Conservation (phyloP, 2,888 invertebrate species). For the Lydus trimaculatus region DNA sequence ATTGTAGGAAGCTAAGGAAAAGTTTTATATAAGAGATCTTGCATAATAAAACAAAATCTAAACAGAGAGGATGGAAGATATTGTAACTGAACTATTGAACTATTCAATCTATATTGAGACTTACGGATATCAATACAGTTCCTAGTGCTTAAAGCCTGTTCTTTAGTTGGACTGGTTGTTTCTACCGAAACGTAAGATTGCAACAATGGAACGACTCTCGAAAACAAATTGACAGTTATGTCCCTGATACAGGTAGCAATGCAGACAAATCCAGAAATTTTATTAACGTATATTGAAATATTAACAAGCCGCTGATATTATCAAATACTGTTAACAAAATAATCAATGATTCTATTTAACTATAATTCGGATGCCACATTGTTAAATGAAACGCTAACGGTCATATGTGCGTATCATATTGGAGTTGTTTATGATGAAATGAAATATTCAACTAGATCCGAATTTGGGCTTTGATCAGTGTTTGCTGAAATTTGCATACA, state of each 20-base stretch:
- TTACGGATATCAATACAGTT: too few relatives aligned
- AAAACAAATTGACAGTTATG: too few relatives aligned
- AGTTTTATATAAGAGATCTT: neutral
- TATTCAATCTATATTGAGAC: neutral
- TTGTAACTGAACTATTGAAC: neutral
- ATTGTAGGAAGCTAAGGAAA: conserved; percentile 6
- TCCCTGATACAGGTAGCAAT: too few relatives aligned
- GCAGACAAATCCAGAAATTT: too few relatives aligned
- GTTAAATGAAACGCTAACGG: neutral
- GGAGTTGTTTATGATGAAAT: neutral
- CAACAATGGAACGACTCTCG: too few relatives aligned
- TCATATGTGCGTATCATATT: neutral
- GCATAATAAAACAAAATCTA: neutral
- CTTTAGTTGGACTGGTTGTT: too few relatives aligned
- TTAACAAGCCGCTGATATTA: too few relatives aligned
- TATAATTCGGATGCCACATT: neutral
- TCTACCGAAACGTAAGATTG: too few relatives aligned
- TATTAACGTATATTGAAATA: too few relatives aligned
- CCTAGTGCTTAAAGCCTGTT: too few relatives aligned
- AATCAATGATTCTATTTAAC: neutral
- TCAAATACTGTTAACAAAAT: neutral
- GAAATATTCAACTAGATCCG: neutral
- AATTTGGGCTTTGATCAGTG: neutral
- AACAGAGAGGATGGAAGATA: neutral
- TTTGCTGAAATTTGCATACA: neutral